Conservation (phyloP, 2,888 invertebrate genomes). For the Polia nebulosa region DNA sequence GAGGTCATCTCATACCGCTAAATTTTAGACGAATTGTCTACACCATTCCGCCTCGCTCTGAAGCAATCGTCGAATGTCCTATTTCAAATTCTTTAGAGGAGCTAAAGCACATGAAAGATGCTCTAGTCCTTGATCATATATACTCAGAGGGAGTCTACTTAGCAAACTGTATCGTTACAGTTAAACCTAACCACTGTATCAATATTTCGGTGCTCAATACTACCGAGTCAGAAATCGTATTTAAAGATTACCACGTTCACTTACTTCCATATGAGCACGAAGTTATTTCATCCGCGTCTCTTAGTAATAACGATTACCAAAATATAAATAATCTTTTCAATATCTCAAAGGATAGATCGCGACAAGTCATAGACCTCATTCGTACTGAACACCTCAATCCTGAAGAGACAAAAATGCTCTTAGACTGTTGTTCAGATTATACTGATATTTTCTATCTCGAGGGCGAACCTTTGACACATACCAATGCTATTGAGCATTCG, state of each 20-base stretch:
- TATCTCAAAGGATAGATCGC: background rate
- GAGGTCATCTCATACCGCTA: conserved; percentile 4
- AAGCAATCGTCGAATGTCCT: conserved; percentile 4
- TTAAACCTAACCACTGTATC: conserved; percentile 2
- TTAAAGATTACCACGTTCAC: background rate
- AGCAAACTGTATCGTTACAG: conserved; percentile 5
- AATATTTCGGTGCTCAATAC: too few relatives aligned
- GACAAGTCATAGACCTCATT: conserved; percentile 9
- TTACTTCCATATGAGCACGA: background rate
- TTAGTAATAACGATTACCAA: background rate
- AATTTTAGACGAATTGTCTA: background rate
- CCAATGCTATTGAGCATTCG: conserved; percentile 3
- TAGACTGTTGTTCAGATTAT: conserved; percentile 5
- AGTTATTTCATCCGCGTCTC: background rate
- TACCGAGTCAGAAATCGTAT: conserved; percentile 1
- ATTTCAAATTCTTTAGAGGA: conserved; percentile 5
- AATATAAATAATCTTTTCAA: background rate
- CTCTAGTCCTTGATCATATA: conserved; percentile 1
- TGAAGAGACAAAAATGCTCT: conserved; percentile 8
- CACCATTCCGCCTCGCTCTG: conserved; percentile 1
- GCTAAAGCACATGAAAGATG: conserved; percentile 3
- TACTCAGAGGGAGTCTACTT: conserved; percentile 1
- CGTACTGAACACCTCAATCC: conserved; percentile 10
- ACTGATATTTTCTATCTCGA: conserved; percentile 7
- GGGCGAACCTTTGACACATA: conserved; percentile 1